Evolutionary conservation across 2,888 invertebrate genomes (phyloP).

Genomic region (Biston betularia): DNA sequence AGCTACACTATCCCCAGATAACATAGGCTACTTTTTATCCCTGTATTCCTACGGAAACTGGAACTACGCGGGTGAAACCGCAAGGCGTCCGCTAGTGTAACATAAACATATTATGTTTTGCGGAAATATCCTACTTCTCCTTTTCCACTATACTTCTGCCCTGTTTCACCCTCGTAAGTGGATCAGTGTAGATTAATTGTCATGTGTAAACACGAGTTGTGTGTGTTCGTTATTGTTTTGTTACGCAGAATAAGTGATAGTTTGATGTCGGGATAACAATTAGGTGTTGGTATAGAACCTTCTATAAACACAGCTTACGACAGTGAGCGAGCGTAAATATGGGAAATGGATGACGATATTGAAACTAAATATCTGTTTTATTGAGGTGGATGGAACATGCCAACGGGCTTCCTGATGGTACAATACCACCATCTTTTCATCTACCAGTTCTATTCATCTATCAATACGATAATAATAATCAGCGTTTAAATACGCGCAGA

Average conservation of each 20-base stretch:
- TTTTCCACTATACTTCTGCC: slow-evolving; percentile 7
- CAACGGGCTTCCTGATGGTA: too few relatives aligned
- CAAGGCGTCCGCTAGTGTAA: too few relatives aligned
- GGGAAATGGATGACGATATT: neutral
- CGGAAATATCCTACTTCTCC: slow-evolving; percentile 1
- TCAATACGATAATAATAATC: too few relatives aligned
- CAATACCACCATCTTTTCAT: too few relatives aligned
- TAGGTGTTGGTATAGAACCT: slow-evolving; percentile 8
- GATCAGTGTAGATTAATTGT: slow-evolving; percentile 40
- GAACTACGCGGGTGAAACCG: too few relatives aligned
- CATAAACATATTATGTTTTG: neutral
- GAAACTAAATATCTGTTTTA: neutral
- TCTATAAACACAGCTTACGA: slow-evolving; percentile 9
- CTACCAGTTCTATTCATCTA: too few relatives aligned
- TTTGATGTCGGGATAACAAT: slow-evolving; percentile 20
- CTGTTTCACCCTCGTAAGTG: slow-evolving; percentile 32
- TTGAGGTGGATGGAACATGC: too few relatives aligned
- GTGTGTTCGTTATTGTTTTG: slow-evolving; percentile 30
- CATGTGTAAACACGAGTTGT: slow-evolving; percentile 27
- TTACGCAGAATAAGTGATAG: slow-evolving; percentile 14
- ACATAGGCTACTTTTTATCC: too few relatives aligned
- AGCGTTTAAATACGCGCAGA: too few relatives aligned
- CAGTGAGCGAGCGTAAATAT: slow-evolving; percentile 1
- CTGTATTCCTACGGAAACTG: too few relatives aligned
- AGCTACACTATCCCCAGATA: too few relatives aligned